Base-by-base conservation (phyloP, 2,888 invertebrate genomes). In the Drosophila stalkeri region DNA sequence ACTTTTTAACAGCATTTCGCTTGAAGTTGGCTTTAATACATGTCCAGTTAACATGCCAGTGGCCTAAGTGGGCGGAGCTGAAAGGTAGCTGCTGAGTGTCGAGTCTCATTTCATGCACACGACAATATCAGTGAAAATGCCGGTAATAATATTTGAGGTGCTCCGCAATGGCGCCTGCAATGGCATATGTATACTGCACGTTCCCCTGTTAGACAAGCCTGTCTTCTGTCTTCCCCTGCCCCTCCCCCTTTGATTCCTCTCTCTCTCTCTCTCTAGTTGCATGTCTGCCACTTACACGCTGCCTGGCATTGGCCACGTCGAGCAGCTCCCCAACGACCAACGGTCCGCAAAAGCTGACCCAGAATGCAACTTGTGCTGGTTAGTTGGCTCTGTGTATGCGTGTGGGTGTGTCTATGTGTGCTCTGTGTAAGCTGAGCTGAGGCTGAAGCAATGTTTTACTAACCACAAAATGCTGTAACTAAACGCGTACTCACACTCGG, bases 391-490 rank as follows among this genome's bases (percentile, higher is more conserved):
- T 64, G 59, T 63, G 57, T 51, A 4, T 43, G 47, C 37, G 44
- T 41, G 49, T 60, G 60, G 18, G 56, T 66, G 62, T 12, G 51
- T 46, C 9, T 41, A 69, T 70, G 71, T 72, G 52, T 54, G 14
- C 63, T 70, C 60, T 65, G 61, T 75, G 65, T 70, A 64, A 64
- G 70, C 77, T 64, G 54, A 66, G 62, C 66, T 63, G 72, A 67
- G 72, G 70, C 76, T 69, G 72, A 51, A 18, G 80, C 80, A 82
- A 82, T 85, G 86, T 86, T 90, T 82, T 89, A 85, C 85, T 82
- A 82, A 88, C 85, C 90, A 86, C 89, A 86, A 88, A 86, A 89
- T 86, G 79, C 75, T 89, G 89, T 90, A 86, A 86, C 87, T 89
- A 90, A 88, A 89, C 86, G 76, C 87, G 84, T 70, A 55, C 78